A percentile compares a stretch with the other conserved stretches of the same genome.
Evolutionary conservation across 2,113 vertebrate genomes (phyloP).

Genomic region (Meleagris gallopavo): DNA sequence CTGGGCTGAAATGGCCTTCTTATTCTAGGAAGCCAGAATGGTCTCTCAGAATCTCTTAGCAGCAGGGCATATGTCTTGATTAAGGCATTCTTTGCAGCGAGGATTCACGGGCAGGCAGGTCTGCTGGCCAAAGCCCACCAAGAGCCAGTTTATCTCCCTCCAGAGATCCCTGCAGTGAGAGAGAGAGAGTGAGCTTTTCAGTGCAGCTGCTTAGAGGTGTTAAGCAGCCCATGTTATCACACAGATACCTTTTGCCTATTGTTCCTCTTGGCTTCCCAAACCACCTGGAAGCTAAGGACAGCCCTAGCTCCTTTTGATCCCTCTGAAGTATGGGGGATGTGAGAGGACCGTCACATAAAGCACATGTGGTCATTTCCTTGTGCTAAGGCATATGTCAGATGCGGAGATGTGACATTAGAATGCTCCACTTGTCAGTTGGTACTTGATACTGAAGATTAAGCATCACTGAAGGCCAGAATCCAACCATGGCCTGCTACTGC

Average conservation of each 20-base stretch:
- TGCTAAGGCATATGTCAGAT: not conserved
- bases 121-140: constrained; percentile 98
- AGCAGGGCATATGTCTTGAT: constrained; percentile 86
- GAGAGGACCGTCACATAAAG: accelerated
- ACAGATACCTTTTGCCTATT: not conserved
- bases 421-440: not conserved
- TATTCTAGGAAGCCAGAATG: not conserved
- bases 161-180: constrained; percentile 86
- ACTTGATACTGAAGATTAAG: not conserved
- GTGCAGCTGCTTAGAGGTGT: not conserved
- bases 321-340: not conserved
- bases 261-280: not conserved
- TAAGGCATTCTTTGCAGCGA: constrained; percentile 88
- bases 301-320: not conserved
- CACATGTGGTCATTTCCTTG: not conserved
- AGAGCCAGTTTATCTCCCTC: constrained; percentile 92
- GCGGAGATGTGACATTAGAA: not conserved
- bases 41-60: constrained; percentile 64
- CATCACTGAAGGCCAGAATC: not conserved
- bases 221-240: not conserved
- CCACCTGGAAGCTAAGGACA: not conserved
- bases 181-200: not conserved
- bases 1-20: not conserved
- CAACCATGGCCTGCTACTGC: not conserved
- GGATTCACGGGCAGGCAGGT: constrained; percentile 89